Base-by-base conservation (phyloP, 2,113 vertebrate genomes). In the Brachyistius frenatus region DNA sequence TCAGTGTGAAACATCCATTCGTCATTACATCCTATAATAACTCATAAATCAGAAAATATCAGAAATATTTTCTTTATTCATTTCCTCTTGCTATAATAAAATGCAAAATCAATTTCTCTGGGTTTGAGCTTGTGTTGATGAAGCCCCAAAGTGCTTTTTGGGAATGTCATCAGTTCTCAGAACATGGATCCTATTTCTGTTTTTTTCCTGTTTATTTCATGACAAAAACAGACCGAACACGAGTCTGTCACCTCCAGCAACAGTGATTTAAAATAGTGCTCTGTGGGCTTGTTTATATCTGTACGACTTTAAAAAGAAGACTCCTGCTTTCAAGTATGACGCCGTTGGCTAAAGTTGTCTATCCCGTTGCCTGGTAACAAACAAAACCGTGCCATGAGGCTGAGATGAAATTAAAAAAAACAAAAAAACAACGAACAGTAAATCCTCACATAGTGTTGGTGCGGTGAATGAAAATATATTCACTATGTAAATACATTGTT, bases 191-290 rank as follows among this genome's bases (percentile, higher is more conserved):
- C 65, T 67, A 49, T 76, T 84, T 82, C 41, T 74, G 30, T 68
- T 15, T 14, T 10, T 49, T 36, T 35, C 62, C 62, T 23, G 65
- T 72, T 80, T 77, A 58, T 67, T 71, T 62, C 16, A 36, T 36
- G 5, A 13, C n/a, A 53, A 72, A 85, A 49, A 49, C 31, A 77
- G 46, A 6, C 8, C 54, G 63, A 33, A 54, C 65, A 62, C 23
- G 8, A 58, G 68, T 32, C 53, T 78, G 46, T 55, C 77, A 78
- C 83, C 80, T 86, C 77, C 77, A 75, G 81, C 78, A 75, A 39
- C 41, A 74, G 31, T 5, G 5, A 47, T 68, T 32, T 23, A 53
- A 78, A 81, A 80, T 74, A 63, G 64, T 32, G 13, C 56, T 72
- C 32, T 37, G 7, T 50, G 33, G 36, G 35, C 65, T 85, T 80